Evolutionary conservation across 1,140 invertebrate species (phyloP).

Genomic region (Saxidomus purpurata): DNA sequence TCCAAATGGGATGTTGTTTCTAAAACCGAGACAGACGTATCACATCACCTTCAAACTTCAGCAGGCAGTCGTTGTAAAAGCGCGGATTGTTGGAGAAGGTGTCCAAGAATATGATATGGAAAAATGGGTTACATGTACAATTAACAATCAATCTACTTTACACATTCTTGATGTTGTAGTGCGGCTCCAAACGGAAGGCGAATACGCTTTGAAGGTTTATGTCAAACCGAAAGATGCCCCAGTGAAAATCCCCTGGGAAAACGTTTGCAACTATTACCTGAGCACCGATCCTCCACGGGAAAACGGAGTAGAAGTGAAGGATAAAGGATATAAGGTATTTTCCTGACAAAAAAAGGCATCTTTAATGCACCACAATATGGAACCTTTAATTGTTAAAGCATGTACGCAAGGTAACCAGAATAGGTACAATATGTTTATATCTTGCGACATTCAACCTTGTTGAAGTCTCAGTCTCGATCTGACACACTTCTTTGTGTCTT

Average conservation of each 20-base stretch:
- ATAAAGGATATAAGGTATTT: conserved; percentile 50
- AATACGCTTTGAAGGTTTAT: conserved; percentile 51
- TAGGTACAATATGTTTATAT: too few species aligned
- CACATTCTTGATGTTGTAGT: conserved; percentile 42
- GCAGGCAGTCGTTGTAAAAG: conserved; percentile 23
- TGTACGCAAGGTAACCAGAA: too few species aligned
- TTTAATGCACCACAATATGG: too few species aligned
- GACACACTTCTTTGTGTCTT: too few species aligned
- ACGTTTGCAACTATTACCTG: conserved; percentile 63
- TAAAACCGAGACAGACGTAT: conserved; percentile 40
- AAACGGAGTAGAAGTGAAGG: conserved; percentile 31
- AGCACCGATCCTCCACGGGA: conserved; percentile 55
- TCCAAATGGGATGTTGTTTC: conserved; percentile 53
- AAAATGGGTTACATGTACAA: conserved; percentile 36
- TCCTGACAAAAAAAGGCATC: too few species aligned
- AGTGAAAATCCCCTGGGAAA: conserved; percentile 1
- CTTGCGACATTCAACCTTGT: too few species aligned
- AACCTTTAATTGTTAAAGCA: too few species aligned
- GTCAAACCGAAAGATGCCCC: not conserved
- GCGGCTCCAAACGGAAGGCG: conserved; percentile 35
- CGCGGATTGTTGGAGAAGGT: not conserved
- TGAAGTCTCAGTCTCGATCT: too few species aligned
- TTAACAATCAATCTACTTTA: conserved; percentile 55
- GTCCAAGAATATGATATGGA: conserved; percentile 32
- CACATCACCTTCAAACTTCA: conserved; percentile 55